Base-by-base conservation (phyloP, 2,113 vertebrate species). In the Pelusios castaneus region DNA sequence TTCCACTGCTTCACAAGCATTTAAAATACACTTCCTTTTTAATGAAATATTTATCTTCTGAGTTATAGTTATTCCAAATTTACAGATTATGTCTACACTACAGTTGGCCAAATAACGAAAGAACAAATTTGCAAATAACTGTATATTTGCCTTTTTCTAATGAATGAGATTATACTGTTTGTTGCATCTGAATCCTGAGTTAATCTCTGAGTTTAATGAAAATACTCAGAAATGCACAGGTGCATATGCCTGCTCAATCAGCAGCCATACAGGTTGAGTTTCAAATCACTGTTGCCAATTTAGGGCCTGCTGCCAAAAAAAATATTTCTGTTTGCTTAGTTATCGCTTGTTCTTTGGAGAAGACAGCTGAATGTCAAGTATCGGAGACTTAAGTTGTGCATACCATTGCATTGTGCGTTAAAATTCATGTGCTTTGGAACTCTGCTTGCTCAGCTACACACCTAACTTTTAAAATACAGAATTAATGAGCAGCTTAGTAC, bases 301-400 rank as follows among this genome's bases (percentile, higher is more conserved):
- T 85, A 60, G 76, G 93, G 84, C 41, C 78, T 80, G 80, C 13
- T 2, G 87, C 54, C 54, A 87, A 88, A 82, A 60, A 85, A 92
- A 84, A 2, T 4, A n/a, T 87, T 80, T 94, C 89, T 84, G 55
- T 94, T 94, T 94, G 58, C 96, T 97, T 92, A 87, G 55, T 97
- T 95, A 85, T 3, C 94, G 87, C 90, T 54, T 52, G 78, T 89
- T 93, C 86, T 91, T 89, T 34, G 79, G 79, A 93, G 93, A 97
- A 41, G 77, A 89, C n/a, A 55, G 89, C 45, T 54, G 54, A 83
- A 13, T 92, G 85, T 94, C 91, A 93, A 90, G 85, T 91, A 75
- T 87, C 77, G 45, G 70, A 41, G 70, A 21, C 88, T 34, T 89
- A 55, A 92, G 75, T 89, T 79, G 70, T 17, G 58, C 14, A 75